Conservation (phyloP, 2,888 invertebrate species). For the Neuroscelio doddi region DNA sequence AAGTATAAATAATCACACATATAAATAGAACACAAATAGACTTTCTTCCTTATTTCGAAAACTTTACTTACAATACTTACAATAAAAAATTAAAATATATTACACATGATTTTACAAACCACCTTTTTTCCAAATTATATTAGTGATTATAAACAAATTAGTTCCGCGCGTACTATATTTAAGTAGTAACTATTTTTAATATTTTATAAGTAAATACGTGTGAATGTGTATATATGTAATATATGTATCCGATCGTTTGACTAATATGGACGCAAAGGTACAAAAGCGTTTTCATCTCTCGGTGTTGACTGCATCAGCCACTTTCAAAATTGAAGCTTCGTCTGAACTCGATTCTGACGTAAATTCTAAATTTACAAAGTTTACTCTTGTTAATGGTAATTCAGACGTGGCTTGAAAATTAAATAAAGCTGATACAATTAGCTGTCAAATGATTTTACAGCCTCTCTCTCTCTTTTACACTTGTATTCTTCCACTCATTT, state of each 20-base stretch:
- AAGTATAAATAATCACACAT: not conserved
- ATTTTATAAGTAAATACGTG: slow-evolving; percentile 46
- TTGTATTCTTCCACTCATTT: slow-evolving; percentile 9
- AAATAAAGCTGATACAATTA: slow-evolving; percentile 2
- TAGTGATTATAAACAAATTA: too few relatives aligned
- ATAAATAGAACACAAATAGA: too few relatives aligned
- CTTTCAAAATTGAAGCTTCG: slow-evolving; percentile 3
- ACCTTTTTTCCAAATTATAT: slow-evolving; percentile 10
- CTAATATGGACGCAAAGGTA: slow-evolving; percentile 66
- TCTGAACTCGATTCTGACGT: slow-evolving; percentile 26
- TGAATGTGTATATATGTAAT: slow-evolving; percentile 48
- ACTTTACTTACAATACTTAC: too few relatives aligned
- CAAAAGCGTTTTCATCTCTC: slow-evolving; percentile 58
- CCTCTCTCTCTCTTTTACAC: slow-evolving; percentile 11
- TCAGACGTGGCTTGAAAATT: not conserved
- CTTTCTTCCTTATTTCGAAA: too few relatives aligned
- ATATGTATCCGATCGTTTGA: slow-evolving; percentile 56
- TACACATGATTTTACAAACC: slow-evolving; percentile 1
- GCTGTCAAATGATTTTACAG: slow-evolving; percentile 6
- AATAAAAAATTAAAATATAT: not conserved
- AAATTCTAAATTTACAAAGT: slow-evolving; percentile 32
- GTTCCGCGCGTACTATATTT: slow-evolving; percentile 15
- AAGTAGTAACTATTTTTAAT: slow-evolving; percentile 16
- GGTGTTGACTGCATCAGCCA: slow-evolving; percentile 15
- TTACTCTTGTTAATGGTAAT: not conserved